Evolutionary conservation across 2,888 invertebrate genomes (phyloP), one percentile per base, ranked within the genome.

Genomic region (Scotopteryx bipunctaria): DNA sequence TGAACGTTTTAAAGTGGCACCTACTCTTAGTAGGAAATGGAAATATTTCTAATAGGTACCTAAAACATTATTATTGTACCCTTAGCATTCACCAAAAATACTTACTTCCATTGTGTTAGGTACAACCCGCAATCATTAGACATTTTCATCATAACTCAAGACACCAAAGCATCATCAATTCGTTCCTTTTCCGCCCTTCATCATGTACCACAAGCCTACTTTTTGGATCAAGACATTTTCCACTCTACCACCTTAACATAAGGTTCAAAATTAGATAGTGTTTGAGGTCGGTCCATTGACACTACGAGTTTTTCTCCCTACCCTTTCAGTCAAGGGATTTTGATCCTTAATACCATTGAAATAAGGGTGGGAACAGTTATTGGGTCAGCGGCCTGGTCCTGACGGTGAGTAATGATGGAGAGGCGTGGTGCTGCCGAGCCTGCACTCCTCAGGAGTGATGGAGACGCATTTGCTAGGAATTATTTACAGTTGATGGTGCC

Each of bases 111-210:
- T 11, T 13, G 2, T 29, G n/a, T 29, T 15, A 15, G 13, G 14
- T 15, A 8, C 6, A 27, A 17, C 31, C 8, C 38, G 19, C 27
- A 25, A 47, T 44, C 25, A 31, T 44, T 41, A 35, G 37, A 29
- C 29, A 23, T 19, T 23, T 47, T 36, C 37, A 48, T 37, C 45
- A 43, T 55, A 44, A 49, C 51, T 57, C 44, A 49, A 41, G 43
- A 54, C 48, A 36, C 40, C 21, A 21, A 23, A 37, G 41, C 27
- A 60, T 57, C 60, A 60, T 57, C 55, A 60, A 60, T 56, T 51
- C 48, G 53, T 36, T 38, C 48, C 57, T 14, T 31, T 19, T 33
- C 55, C 55, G 43, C 49, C 58, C 53, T 53, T 44, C 48, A 36
- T 38, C 54, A 53, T 46, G 33, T 35, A 38, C 46, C 32, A 25